Percentiles rank a stretch among this genome's conserved stretches.
Evolutionary conservation across 1,140 invertebrate genomes (phyloP).

Genomic region (Musca domestica): DNA sequence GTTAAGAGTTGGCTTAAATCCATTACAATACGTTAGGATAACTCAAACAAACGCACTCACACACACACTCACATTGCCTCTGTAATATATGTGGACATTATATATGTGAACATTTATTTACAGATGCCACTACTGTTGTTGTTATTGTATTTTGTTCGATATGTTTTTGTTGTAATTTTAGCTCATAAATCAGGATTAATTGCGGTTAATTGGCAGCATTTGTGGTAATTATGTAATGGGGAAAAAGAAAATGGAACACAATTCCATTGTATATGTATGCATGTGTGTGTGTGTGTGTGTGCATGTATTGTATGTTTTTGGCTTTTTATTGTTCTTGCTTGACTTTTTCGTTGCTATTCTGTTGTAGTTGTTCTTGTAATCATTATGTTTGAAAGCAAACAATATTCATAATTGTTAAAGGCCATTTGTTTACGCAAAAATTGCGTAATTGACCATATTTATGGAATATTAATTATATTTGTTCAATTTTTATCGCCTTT

Average conservation of each 20-base stretch:
- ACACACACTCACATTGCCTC: neutral
- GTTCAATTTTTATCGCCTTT: neutral
- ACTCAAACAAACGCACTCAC: too few species aligned
- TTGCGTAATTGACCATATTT: slow-evolving; percentile 9
- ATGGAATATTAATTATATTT: slow-evolving; percentile 18
- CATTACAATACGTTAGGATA: neutral
- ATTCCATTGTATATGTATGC: neutral
- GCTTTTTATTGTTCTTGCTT: neutral
- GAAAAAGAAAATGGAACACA: neutral
- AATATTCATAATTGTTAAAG: neutral
- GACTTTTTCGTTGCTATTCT: neutral
- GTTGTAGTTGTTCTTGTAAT: slow-evolving; percentile 11
- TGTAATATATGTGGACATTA: neutral
- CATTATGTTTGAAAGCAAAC: neutral
- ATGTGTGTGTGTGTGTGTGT: neutral
- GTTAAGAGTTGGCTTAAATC: neutral
- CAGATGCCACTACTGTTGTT: neutral
- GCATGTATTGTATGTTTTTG: too few species aligned
- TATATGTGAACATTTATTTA: neutral
- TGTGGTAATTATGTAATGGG: slow-evolving; percentile 25
- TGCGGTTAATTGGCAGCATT: slow-evolving; percentile 44
- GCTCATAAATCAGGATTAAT: slow-evolving; percentile 52
- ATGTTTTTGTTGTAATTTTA: slow-evolving; percentile 4
- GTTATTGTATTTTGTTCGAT: neutral
- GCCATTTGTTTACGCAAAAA: neutral